These are phyloP conservation scores for Gadopsis bispinosus DNA, from an alignment of 2,797 vertebrate species.

Conservation along the genomic window DNA sequence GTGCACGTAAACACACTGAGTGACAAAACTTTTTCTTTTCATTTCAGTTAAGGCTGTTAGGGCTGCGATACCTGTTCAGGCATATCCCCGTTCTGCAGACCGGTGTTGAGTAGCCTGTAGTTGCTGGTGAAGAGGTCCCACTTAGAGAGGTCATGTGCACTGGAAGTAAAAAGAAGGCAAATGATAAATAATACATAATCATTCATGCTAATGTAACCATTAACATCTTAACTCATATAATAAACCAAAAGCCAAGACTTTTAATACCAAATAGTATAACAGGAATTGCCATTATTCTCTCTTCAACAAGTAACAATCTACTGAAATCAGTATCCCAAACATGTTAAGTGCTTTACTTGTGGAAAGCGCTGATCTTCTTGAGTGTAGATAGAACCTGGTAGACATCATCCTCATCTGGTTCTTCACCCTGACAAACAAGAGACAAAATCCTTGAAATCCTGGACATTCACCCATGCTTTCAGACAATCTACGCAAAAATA, in stretches of 20 bases:
- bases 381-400: constrained; percentile 97
- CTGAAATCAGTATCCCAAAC: constrained; percentile 10
- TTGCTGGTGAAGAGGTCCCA: constrained; percentile 99
- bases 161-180: constrained; percentile 67
- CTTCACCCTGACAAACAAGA: constrained; percentile 88
- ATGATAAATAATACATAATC: background rate
- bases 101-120: constrained; percentile 95
- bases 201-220: background rate
- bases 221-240: background rate
- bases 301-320: background rate
- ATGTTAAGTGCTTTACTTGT: constrained; percentile 87
- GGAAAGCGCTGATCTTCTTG: constrained; percentile 98
- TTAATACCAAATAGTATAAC: background rate
- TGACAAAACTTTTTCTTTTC: background rate
- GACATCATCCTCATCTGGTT: constrained; percentile 96
- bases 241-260: background rate
- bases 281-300: background rate
- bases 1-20: background rate
- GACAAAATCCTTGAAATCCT: constrained; percentile 17
- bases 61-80: constrained; percentile 92
- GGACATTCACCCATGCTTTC: background rate
- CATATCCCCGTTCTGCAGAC: constrained; percentile 98
- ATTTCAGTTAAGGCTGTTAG: background rate
- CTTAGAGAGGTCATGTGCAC: constrained; percentile 96
- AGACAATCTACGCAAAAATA: background rate